Evolutionary conservation across 2,113 vertebrate species (phyloP).

Genomic region (Dipodomys spectabilis): DNA sequence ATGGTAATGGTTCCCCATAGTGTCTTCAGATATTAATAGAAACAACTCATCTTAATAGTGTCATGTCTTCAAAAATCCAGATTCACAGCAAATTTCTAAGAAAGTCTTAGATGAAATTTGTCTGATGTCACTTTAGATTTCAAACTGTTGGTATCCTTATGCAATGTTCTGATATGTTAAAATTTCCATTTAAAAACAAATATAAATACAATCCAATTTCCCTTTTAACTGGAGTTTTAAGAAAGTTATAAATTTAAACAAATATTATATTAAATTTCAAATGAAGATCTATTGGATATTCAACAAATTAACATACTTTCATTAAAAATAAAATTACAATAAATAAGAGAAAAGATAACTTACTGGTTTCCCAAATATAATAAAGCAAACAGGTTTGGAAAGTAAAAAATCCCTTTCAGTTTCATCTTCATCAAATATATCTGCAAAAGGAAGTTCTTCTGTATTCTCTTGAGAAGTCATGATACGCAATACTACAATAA

Average conservation of each 20-base stretch:
- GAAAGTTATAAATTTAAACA: conserved; percentile 2
- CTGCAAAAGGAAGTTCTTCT: conserved; percentile 83
- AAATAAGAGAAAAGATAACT: conserved; percentile 75
- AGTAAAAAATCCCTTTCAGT: conserved; percentile 88
- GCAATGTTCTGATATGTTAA: not conserved
- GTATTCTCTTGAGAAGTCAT: conserved; percentile 68
- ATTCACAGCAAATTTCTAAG: not conserved
- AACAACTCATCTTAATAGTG: not conserved
- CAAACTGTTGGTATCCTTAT: not conserved
- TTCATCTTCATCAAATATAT: conserved; percentile 93
- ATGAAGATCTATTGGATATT: conserved; percentile 27
- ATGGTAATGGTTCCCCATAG: not conserved
- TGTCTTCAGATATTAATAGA: not conserved
- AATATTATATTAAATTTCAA: conserved; percentile 14
- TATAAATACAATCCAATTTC: not conserved
- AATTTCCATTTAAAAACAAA: too few species aligned
- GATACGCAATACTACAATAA: conserved; percentile 38
- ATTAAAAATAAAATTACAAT: conserved; percentile 1
- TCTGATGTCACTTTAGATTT: not conserved
- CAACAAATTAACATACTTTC: not conserved
- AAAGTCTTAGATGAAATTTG: not conserved
- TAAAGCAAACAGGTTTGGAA: conserved; percentile 92
- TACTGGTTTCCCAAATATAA: conserved; percentile 95
- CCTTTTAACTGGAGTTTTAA: not conserved
- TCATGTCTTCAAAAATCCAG: not conserved